Base-by-base conservation (phyloP, 2,888 invertebrate species). In the Cepaea hortensis region DNA sequence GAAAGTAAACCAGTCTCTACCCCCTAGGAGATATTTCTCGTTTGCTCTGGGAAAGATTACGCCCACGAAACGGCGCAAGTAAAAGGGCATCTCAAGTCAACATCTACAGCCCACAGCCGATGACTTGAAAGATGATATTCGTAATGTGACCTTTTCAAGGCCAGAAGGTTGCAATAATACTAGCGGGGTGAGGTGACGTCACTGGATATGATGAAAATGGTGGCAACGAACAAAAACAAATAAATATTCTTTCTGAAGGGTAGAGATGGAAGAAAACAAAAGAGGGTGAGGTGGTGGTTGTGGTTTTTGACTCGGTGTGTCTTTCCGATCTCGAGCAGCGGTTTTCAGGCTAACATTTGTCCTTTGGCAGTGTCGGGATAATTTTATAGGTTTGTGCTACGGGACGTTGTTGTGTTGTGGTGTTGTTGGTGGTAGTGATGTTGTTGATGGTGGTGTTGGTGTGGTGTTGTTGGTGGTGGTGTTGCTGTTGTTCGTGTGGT, bases 61-160 rank as follows among this genome's bases (percentile, higher is more conserved):
- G 77, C 77, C 77, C 77, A n/a, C 77, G 7, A 55, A 77, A n/a
- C 48, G 48, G 7, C 48, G 50, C 76, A 76, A 50, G 55, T 3
- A 7, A 77, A 77, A 77, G 77, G 77, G 77, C 77, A 77, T n/a
- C 55, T n/a, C 77, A 6, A 77, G 55, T n/a, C 77, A 55, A 13
- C 75, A 23, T 77, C 77, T 62, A n/a, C 77, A 35, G 15, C 18
- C 46, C 35, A 4, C 61, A 35, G 20, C 5, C 18, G 62, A 61
- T 4, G 15, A 79, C 35, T 35, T 79, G 62, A 62, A 79, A 79
- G 79, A 35, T 23, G 35, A 79, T 35, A 79, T 62, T 3, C 18
- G 62, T n/a, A 11, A 15, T 35, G 23, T 79, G 79, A 79, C 79
- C 79, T 79, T 79, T 79, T 79, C 79, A 79, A 79, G 79, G 79